Conservation (phyloP, 2,113 vertebrate species). For the Oryzias woworae region DNA sequence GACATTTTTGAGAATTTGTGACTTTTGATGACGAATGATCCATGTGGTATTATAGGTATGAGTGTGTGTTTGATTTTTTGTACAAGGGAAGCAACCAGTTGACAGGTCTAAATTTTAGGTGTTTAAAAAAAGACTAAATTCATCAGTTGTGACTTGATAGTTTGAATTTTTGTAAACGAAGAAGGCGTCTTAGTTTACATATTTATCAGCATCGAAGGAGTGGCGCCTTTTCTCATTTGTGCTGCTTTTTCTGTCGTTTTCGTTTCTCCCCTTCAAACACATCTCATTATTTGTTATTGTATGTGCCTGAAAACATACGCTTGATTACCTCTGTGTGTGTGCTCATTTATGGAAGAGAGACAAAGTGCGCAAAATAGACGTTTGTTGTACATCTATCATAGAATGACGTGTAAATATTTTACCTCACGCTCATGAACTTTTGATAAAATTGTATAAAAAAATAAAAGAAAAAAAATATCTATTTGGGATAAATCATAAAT, state of each 20-base stretch:
- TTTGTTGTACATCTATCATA: constrained; percentile 70
- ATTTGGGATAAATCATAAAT: constrained; percentile 75
- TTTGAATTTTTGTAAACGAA: constrained; percentile 52
- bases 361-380: constrained; percentile 50
- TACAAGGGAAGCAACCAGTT: constrained; percentile 41
- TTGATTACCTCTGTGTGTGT: constrained; percentile 79
- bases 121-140: constrained; percentile 29
- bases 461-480: constrained; percentile 47
- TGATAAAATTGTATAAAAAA: constrained; percentile 63
- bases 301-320: constrained; percentile 79
- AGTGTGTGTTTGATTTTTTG: constrained; percentile 36
- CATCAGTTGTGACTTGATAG: constrained; percentile 12
- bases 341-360: constrained; percentile 53
- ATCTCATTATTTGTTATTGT: constrained; percentile 57
- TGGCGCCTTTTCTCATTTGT: constrained; percentile 31
- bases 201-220: constrained; percentile 40
- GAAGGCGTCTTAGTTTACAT: constrained; percentile 41
- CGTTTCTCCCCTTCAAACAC: constrained; percentile 23
- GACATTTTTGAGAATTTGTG: constrained; percentile 53
- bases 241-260: constrained; percentile 38
- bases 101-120: constrained; percentile 25
- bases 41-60: constrained; percentile 60
- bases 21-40: constrained; percentile 62
- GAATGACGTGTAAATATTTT: constrained; percentile 73
- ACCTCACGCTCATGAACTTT: constrained; percentile 75